phyloP scores from a whole-genome alignment of 2,797 vertebrate genomes.

The Adelosebastes latens region DNA sequence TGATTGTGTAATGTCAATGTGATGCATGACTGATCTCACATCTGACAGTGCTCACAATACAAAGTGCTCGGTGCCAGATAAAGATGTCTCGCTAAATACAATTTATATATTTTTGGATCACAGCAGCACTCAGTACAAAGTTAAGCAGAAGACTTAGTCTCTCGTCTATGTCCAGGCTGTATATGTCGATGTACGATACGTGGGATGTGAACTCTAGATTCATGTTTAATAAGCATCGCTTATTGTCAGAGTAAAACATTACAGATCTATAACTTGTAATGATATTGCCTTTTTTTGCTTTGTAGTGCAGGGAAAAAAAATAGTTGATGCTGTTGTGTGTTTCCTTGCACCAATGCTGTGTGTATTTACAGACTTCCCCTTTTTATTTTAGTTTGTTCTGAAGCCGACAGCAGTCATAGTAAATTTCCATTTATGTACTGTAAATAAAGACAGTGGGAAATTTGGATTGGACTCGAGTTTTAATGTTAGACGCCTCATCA shows the following conservation, averaged over 20 bases:
- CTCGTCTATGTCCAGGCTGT: slow-evolving; percentile 37
- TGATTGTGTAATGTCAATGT: slow-evolving; percentile 66
- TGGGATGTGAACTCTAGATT: slow-evolving; percentile 59
- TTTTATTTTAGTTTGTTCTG: slow-evolving; percentile 50
- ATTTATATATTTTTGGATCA: slow-evolving; percentile 66
- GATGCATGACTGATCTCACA: slow-evolving; percentile 50
- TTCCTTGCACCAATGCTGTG: slow-evolving; percentile 22
- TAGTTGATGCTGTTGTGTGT: slow-evolving; percentile 27
- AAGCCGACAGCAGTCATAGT: slow-evolving; percentile 50
- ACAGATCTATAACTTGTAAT: slow-evolving; percentile 37
- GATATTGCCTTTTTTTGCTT: slow-evolving; percentile 42
- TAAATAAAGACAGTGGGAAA: slow-evolving; percentile 79
- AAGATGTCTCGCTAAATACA: slow-evolving; percentile 33
- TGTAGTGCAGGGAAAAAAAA: slow-evolving; percentile 31
- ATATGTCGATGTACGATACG: slow-evolving; percentile 61
- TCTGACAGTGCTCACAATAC: slow-evolving; percentile 58
- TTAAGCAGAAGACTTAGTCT: slow-evolving; percentile 17
- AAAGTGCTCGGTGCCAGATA: slow-evolving; percentile 70
- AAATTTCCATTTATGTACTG: slow-evolving; percentile 79
- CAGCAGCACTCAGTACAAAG: slow-evolving; percentile 50
- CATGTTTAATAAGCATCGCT: slow-evolving; percentile 36
- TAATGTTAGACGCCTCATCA: neutral
- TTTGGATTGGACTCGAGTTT: slow-evolving; percentile 16
- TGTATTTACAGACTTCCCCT: slow-evolving; percentile 33
- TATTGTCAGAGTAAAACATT: slow-evolving; percentile 45